A percentile compares a stretch with the other conserved stretches of the same genome.
phyloP scores from a whole-genome alignment of 2,888 invertebrate genomes.

The Pristionchus fissidentatus region DNA sequence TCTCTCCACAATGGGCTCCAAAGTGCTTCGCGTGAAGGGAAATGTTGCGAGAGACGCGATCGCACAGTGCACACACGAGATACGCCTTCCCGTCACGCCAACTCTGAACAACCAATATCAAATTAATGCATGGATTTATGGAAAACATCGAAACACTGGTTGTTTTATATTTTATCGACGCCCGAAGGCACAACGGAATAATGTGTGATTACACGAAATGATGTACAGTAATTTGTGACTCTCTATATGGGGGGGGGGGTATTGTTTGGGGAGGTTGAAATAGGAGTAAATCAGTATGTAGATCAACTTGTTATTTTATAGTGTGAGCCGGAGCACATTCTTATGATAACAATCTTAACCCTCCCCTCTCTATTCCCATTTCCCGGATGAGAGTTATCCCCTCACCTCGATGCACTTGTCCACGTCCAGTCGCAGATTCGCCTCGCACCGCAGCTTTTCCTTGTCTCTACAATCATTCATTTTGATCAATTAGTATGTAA shows the following conservation, averaged over 20 bases:
- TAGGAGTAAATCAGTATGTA: no score
- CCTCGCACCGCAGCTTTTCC: not conserved
- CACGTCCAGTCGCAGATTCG: constrained; percentile 26
- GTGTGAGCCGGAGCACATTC: no score
- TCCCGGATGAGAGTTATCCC: no score
- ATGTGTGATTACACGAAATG: no score
- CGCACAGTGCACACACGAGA: constrained; percentile 20
- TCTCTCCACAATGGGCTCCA: not conserved
- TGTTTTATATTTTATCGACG: no score
- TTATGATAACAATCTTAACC: no score
- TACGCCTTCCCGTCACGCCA: not conserved
- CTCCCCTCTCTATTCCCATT: not conserved
- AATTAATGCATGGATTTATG: not conserved
- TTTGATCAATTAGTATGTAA: not conserved
- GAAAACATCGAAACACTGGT: not conserved
- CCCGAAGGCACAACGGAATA: no score
- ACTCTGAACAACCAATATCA: not conserved
- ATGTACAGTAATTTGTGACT: no score
- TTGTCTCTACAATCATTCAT: not conserved
- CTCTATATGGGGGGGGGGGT: not conserved
- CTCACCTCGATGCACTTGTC: not conserved
- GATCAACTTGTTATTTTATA: no score
- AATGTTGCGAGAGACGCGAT: not conserved
- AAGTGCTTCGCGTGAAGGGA: not conserved
- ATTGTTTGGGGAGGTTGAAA: no score